Evolutionary conservation across 1,140 invertebrate genomes (phyloP).

Genomic region (Drosophila kepulauana): DNA sequence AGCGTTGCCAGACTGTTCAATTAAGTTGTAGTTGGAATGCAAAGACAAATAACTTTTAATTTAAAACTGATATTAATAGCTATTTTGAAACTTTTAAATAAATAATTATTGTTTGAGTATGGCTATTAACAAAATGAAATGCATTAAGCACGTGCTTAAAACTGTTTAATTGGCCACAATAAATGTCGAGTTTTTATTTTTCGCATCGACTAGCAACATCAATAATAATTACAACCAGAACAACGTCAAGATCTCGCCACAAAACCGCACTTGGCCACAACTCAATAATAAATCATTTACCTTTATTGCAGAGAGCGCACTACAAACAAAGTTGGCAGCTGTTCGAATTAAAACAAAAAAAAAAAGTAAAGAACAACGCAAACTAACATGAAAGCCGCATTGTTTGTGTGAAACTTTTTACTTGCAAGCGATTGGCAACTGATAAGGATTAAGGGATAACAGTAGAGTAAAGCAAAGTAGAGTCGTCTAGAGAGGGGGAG

Average conservation of each 20-base stretch:
- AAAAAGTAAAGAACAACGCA: constrained; percentile 2
- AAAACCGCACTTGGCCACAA: constrained; percentile 33
- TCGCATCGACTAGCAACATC: constrained; percentile 12
- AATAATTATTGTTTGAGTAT: too few relatives aligned
- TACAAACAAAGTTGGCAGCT: constrained; percentile 36
- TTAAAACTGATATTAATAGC: too few relatives aligned
- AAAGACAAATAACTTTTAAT: too few relatives aligned
- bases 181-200: constrained; percentile 45
- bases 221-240: background rate
- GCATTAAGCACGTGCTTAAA: too few relatives aligned
- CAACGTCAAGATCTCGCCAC: constrained; percentile 19
- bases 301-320: constrained; percentile 22
- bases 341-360: constrained; percentile 4
- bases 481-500: constrained; percentile 14
- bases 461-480: constrained; percentile 1
- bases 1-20: too few relatives aligned
- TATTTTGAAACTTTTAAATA: too few relatives aligned
- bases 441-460: constrained; percentile 68
- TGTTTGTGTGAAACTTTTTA: constrained; percentile 37
- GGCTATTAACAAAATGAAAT: too few relatives aligned
- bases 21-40: too few relatives aligned
- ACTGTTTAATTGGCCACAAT: background rate
- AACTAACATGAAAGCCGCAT: constrained; percentile 39
- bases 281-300: constrained; percentile 67
- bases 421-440: constrained; percentile 45